Percentiles rank a stretch among this genome's conserved stretches.
phyloP scores from a whole-genome alignment of 2,113 vertebrate genomes.

The Pseudorasbora parva region DNA sequence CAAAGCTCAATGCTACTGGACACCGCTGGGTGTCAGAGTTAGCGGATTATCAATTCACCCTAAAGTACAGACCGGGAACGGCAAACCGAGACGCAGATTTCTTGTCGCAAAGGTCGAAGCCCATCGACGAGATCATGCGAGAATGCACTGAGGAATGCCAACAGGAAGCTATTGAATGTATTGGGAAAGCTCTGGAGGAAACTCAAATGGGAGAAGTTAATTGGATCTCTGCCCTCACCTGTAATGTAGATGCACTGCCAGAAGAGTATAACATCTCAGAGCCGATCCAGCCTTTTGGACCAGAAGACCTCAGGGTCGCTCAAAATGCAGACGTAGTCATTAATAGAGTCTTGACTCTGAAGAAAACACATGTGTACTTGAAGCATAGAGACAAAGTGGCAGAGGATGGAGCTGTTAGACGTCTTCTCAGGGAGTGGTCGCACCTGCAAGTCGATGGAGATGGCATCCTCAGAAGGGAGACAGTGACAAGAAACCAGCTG shows the following conservation, averaged over 20 bases:
- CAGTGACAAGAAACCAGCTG: too few species aligned
- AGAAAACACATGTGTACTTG: not conserved
- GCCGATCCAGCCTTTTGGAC: not conserved
- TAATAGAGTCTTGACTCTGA: not conserved
- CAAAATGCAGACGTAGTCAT: not conserved
- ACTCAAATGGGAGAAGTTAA: too few species aligned
- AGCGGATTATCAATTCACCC: not conserved
- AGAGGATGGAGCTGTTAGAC: not conserved
- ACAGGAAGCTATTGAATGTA: not conserved
- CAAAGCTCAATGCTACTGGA: not conserved
- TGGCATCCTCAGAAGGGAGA: too few species aligned
- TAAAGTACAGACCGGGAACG: not conserved
- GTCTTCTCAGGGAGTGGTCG: too few species aligned
- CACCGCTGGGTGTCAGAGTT: not conserved
- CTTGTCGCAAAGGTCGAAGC: not conserved
- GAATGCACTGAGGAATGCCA: not conserved
- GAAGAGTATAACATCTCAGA: not conserved
- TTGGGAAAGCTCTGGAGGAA: not conserved
- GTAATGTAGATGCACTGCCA: not conserved
- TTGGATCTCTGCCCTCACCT: not conserved
- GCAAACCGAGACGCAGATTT: not conserved
- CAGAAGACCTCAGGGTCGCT: not conserved
- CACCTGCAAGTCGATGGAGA: too few species aligned
- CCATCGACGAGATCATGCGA: not conserved
- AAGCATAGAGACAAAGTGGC: not conserved